Base-by-base conservation (phyloP, 2,113 vertebrate genomes). In the Pseudopipra pipra region DNA sequence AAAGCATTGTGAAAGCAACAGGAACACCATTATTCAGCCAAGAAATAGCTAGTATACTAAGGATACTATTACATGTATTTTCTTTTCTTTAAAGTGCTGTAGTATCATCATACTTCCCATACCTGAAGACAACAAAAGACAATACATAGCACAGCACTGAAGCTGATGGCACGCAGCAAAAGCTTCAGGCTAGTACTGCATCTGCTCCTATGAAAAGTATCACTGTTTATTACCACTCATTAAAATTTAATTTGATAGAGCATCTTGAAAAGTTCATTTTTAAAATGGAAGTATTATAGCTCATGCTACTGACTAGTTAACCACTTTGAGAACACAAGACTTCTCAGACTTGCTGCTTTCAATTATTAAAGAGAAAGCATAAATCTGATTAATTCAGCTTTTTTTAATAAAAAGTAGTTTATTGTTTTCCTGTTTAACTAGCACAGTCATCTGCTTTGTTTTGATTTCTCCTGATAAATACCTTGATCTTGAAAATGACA, bases 251-350 rank as follows among this genome's bases (percentile, higher is more conserved):
- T 96, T 97, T 96, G 75, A 93, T 58, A 89, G 58, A 94, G 49
- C 68, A 93, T 94, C 79, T 97, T 95, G 96, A 93, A 97, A 97
- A 97, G 96, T 95, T 97, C 89, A 89, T 91, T 95, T 97, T 95
- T 91, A 35, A 93, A 96, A 96, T 22, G 31, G 46, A 46, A 85
- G 65, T 81, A 80, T 90, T 93, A 78, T 55, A 95, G 76, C 44
- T 62, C 94, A 47, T 65, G 59, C 88, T 96, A 95, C 78, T 86
- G 75, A 95, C 39, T 81, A 82, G 78, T 95, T 97, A 96, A 95
- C 71, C 77, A 90, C 80, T 93, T 35, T 39, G 46, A 85, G 63
- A 94, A 75, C 59, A 93, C 72, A 96, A 90, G 87, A 92, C n/a
- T 82, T 95, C 54, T 49, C 51, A 80, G 72, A 91, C 87, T 72